Conservation (phyloP, 2,888 invertebrate species). For the Nowickia ferox region DNA sequence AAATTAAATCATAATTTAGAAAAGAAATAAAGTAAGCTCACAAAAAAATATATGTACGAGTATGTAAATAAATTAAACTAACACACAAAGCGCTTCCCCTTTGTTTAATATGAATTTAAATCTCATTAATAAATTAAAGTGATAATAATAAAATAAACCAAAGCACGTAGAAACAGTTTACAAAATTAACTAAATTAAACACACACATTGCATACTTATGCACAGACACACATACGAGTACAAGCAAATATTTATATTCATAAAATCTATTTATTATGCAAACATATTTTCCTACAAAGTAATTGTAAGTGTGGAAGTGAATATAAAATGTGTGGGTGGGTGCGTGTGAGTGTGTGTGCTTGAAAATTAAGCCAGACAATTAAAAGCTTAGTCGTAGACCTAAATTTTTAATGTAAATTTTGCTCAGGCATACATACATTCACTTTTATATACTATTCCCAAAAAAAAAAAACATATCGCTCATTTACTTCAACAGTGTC, state of each 20-base stretch:
- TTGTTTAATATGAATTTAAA: conserved; percentile 54
- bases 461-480: neutral
- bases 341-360: neutral
- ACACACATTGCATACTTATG: neutral
- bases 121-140: conserved; percentile 68
- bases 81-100: conserved; percentile 13
- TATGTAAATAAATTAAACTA: conserved; percentile 10
- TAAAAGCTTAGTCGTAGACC: conserved; percentile 68
- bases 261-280: conserved; percentile 56
- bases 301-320: neutral
- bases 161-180: conserved; percentile 65
- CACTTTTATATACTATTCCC: neutral
- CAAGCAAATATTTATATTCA: conserved; percentile 40
- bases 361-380: conserved; percentile 59
- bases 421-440: conserved; percentile 9
- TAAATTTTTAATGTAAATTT: conserved; percentile 64
- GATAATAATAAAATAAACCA: conserved; percentile 65
- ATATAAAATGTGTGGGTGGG: neutral
- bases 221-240: conserved; percentile 13
- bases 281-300: conserved; percentile 45
- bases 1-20: conserved; percentile 53
- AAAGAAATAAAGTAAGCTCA: neutral
- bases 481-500: neutral
- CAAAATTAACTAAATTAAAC: conserved; percentile 56
- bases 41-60: neutral